Base-by-base conservation (phyloP, 2,888 invertebrate genomes). In the Pollenia angustigena region DNA sequence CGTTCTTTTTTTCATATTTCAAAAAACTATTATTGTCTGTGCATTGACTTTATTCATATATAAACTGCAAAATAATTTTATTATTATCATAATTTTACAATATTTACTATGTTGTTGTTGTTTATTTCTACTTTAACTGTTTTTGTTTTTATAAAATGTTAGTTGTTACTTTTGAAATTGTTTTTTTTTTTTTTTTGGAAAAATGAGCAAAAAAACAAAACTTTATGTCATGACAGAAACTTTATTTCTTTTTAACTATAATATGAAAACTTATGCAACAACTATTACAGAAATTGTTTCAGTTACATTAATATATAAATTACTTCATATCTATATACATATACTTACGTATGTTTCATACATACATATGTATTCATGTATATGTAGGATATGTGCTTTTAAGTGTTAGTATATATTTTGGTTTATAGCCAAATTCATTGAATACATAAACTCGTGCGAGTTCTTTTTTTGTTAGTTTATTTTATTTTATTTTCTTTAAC, bases 51-150 rank as follows among this genome's bases (percentile, higher is more conserved):
- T 81, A 80, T 80, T 80, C 80, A 52, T 66, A 76, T 48, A 60
- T 71, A 86, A 86, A 88, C 82, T 87, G 84, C 80, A 81, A 81
- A 88, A 85, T 88, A 87, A 89, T 89, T 89, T 89, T 88, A 88
- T 88, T 87, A 85, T 87, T 84, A 88, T 89, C 86, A 88, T 88
- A 89, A 89, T 89, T 88, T 85, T 85, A 71, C 74, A 81, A 88
- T 87, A 88, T 88, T 85, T 87, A 87, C 85, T 81, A 75, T 85
- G 76, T 81, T 85, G 69, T 81, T 64, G 16, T 42, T 42, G 4
- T 56, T 23, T 46, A 11, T 46, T 56, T 42, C 10, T 44, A 46
- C 4, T 40, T 40, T 50, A 8, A 50, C 18, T 44, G 18, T 76
- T 76, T 75, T 76, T 44, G 50, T 75, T 66, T 74, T 16, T 62